Percentiles rank a stretch among this genome's conserved stretches.
These are phyloP conservation scores for Dipus sagitta DNA, from an alignment of 2,797 vertebrate species.

Conservation along the genomic window DNA sequence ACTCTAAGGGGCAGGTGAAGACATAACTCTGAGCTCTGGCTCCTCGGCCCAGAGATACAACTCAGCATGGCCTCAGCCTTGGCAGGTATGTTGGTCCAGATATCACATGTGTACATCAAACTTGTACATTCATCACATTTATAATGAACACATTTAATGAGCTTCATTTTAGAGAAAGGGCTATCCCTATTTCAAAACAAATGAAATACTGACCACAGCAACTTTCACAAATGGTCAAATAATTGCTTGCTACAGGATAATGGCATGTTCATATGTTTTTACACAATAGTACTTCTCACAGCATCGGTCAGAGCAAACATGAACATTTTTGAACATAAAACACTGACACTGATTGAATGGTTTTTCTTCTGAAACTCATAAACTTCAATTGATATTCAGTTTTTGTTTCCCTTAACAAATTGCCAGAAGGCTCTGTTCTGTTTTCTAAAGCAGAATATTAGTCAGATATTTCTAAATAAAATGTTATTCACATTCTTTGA, in stretches of 20 bases:
- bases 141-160: no score
- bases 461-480: background rate
- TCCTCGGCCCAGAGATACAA: background rate
- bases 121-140: no score
- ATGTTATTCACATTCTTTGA: background rate
- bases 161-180: no score
- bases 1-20: background rate
- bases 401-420: background rate
- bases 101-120: no score
- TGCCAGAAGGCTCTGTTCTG: background rate
- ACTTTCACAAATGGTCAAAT: no score
- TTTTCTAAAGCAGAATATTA: background rate
- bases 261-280: no score
- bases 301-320: background rate
- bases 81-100: accelerated
- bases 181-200: background rate
- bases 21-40: accelerated
- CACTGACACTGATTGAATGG: background rate
- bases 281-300: no score
- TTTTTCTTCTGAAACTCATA: background rate
- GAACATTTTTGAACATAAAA: no score
- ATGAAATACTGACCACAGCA: background rate
- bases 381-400: background rate
- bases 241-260: background rate
- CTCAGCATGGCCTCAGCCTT: accelerated